Conservation (phyloP, 2,888 invertebrate genomes). For the Bombylius discolor region DNA sequence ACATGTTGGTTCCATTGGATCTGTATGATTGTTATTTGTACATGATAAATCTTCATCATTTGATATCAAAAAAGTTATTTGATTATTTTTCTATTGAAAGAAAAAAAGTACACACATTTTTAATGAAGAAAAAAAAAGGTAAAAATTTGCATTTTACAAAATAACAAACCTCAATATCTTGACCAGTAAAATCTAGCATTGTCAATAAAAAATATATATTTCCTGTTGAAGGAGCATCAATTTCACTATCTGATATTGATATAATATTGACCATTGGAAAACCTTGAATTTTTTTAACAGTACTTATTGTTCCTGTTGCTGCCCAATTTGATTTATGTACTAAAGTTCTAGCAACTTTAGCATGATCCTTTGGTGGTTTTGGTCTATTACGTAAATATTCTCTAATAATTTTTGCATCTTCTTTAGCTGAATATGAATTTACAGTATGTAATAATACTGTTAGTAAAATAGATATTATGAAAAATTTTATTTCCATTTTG, state of each 20-base stretch:
- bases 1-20: conserved; percentile 37
- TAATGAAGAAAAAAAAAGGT: too few species aligned
- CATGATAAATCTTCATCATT: conserved; percentile 32
- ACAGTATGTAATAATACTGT: neutral
- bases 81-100: conserved; percentile 21
- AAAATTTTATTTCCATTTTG: too few species aligned
- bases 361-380: conserved; percentile 21
- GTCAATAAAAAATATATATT: conserved; percentile 31
- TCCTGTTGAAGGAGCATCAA: conserved; percentile 26
- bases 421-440: neutral
- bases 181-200: conserved; percentile 33
- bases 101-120: too few species aligned
- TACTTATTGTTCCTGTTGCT: conserved; percentile 31
- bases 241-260: conserved; percentile 30
- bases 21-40: conserved; percentile 16
- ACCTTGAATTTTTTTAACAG: conserved; percentile 21
- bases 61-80: conserved; percentile 28
- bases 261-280: conserved; percentile 36
- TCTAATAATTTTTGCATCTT: neutral
- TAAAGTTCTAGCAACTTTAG: conserved; percentile 28
- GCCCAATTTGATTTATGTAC: conserved; percentile 33
- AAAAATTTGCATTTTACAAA: neutral
- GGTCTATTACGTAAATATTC: neutral
- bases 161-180: conserved; percentile 18
- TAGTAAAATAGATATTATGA: too few species aligned